Base-by-base conservation (phyloP, 2,888 invertebrate species). In the Ptilodon capucinus region DNA sequence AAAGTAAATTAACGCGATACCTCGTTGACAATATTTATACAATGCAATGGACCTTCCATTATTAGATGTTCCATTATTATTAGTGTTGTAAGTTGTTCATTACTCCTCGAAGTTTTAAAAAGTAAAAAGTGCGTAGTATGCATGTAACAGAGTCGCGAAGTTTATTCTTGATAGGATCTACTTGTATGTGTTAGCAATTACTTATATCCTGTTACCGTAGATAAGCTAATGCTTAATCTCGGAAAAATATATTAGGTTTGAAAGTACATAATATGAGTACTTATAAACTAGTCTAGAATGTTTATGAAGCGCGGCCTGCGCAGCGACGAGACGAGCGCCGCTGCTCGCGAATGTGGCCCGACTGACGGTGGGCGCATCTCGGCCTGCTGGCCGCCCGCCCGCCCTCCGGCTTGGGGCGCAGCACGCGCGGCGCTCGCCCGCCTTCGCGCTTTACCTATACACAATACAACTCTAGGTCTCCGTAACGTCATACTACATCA, bases 1-100 rank as follows among this genome's bases (percentile, higher is more conserved):
- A 50, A 61, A 58, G 60, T 64, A 54, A 60, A 64, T 58, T 48
- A 55, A 57, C 57, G 53, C 46, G 43, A 54, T 49, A 53, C 54
- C 43, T 51, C 44, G 51, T 51, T 40, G 32, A 51, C 39, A 42
- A 7, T 19, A n/a, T 28, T 19, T 39, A 47, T 53, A 51, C 44
- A 46, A 49, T 50, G 51, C 54, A 53, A 49, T 43, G 60, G 28
- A 28, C 28, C 28, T n/a, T n/a, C 28, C 21, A 21, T 21, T 28
- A 35, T 46, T 34, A 41, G 32, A 48, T 35, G 40, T 11, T 35
- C n/a, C n/a, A n/a, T n/a, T n/a, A n/a, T n/a, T n/a, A n/a, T n/a
- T n/a, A n/a, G n/a, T n/a, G n/a, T n/a, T n/a, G n/a, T n/a, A n/a
- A n/a, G n/a, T n/a, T n/a, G n/a, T n/a, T n/a, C n/a, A n/a, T n/a